A percentile compares a stretch with the other conserved stretches of the same genome.
Evolutionary conservation across 2,888 invertebrate genomes (phyloP).

Genomic region (Brenthis hecate): DNA sequence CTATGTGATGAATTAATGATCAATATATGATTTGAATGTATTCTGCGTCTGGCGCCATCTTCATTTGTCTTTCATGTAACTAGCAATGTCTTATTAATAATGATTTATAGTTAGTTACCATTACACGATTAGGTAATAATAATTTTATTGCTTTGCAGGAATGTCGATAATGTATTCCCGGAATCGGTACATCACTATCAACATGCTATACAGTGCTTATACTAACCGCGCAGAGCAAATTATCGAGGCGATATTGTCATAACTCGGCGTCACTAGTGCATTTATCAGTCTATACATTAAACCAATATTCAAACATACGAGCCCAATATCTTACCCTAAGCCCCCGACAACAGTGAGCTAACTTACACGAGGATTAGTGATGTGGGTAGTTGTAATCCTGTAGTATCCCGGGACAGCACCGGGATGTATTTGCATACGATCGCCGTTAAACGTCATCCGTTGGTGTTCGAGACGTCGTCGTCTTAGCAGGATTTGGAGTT

Average conservation of each 20-base stretch:
- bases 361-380: slow-evolving; percentile 64
- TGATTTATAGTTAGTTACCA: slow-evolving; percentile 38
- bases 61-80: slow-evolving; percentile 42
- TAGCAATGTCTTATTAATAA: slow-evolving; percentile 41
- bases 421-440: slow-evolving; percentile 70
- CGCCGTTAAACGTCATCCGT: slow-evolving; percentile 73
- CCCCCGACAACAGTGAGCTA: slow-evolving; percentile 60
- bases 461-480: slow-evolving; percentile 65
- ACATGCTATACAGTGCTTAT: slow-evolving; percentile 12
- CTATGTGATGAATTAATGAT: slow-evolving; percentile 50
- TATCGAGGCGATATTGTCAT: slow-evolving; percentile 42
- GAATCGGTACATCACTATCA: slow-evolving; percentile 24
- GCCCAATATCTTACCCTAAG: slow-evolving; percentile 65
- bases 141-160: slow-evolving; percentile 24
- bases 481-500: slow-evolving; percentile 54
- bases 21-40: slow-evolving; percentile 43
- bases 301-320: slow-evolving; percentile 53
- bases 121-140: slow-evolving; percentile 25
- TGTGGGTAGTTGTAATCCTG: slow-evolving; percentile 60
- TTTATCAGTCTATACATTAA: slow-evolving; percentile 44
- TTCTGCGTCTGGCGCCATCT: slow-evolving; percentile 45
- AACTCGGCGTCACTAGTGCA: slow-evolving; percentile 42
- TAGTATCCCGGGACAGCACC: slow-evolving; percentile 55
- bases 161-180: slow-evolving; percentile 22
- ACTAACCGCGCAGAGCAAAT: slow-evolving; percentile 31